A percentile compares a stretch with the other conserved stretches of the same genome.
These are phyloP conservation scores for Cnemophilus loriae DNA, from an alignment of 2,113 vertebrate genomes.

Conservation along the genomic window DNA sequence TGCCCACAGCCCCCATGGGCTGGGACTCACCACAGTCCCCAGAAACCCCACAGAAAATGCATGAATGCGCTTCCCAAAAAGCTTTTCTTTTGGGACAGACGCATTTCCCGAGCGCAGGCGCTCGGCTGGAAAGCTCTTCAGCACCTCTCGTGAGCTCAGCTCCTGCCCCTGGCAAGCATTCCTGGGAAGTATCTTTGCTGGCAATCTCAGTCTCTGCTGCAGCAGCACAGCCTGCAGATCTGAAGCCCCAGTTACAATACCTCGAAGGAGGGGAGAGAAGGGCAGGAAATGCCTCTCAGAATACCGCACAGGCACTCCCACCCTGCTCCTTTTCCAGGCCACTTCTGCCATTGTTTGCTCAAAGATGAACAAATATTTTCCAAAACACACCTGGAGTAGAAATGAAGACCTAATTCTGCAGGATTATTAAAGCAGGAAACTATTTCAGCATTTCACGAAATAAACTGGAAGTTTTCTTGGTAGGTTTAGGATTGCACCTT, in stretches of 20 bases:
- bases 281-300: conserved; percentile 50
- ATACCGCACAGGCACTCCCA: conserved; percentile 28
- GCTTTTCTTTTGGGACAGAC: rapidly evolving
- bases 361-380: conserved; percentile 33
- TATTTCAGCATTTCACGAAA: background rate
- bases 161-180: background rate
- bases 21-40: background rate
- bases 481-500: background rate
- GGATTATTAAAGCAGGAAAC: background rate
- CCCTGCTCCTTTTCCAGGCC: conserved; percentile 18
- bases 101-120: background rate
- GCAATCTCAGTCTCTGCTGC: background rate
- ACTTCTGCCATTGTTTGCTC: conserved; percentile 32
- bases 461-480: background rate
- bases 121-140: background rate
- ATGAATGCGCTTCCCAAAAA: background rate
- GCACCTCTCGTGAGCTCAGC: background rate
- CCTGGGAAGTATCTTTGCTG: conserved; percentile 31
- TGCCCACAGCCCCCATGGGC: rapidly evolving
- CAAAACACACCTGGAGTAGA: conserved; percentile 16
- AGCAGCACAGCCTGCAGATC: conserved; percentile 6
- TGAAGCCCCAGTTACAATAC: conserved; percentile 31
- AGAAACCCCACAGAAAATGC: rapidly evolving
- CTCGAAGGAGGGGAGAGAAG: conserved; percentile 34
- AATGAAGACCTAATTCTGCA: background rate